These are phyloP conservation scores for Epinephelus fuscoguttatus DNA, from an alignment of 2,113 vertebrate genomes.

Conservation along the genomic window DNA sequence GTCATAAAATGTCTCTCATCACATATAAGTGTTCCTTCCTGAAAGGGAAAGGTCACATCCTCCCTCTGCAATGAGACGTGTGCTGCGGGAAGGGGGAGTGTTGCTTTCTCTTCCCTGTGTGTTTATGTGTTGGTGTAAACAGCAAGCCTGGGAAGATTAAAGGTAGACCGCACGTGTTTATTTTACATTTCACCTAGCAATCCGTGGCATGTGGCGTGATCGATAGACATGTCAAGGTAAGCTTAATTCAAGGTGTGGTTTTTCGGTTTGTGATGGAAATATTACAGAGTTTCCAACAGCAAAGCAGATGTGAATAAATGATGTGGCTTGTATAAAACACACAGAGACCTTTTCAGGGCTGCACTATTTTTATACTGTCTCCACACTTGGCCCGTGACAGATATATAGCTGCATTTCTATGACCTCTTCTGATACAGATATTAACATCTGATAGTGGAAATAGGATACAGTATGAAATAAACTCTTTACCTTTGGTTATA, in stretches of 20 bases:
- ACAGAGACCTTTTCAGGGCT: background rate
- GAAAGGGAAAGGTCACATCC: conserved; percentile 70
- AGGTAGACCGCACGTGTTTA: conserved; percentile 44
- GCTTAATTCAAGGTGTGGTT: conserved; percentile 27
- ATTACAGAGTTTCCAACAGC: conserved; percentile 28
- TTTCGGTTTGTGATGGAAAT: conserved; percentile 45
- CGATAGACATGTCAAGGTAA: conserved; percentile 27
- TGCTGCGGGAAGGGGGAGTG: conserved; percentile 8
- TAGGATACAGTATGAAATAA: background rate
- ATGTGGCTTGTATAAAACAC: conserved; percentile 37
- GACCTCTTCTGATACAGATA: background rate
- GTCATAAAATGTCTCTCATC: conserved; percentile 65
- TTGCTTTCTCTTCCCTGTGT: conserved; percentile 45
- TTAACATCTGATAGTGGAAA: background rate
- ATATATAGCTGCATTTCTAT: background rate
- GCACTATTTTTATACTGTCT: background rate
- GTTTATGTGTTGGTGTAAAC: conserved; percentile 61
- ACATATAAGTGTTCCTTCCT: conserved; percentile 61
- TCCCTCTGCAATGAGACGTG: conserved; percentile 47
- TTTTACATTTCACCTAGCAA: conserved; percentile 46
- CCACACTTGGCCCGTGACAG: background rate
- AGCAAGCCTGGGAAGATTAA: conserved; percentile 49
- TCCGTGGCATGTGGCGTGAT: conserved; percentile 42
- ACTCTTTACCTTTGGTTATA: too few species aligned
- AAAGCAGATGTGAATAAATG: conserved; percentile 26